Evolutionary conservation across 2,888 invertebrate species (phyloP), one percentile per base, ranked within the genome.

Genomic region (Pteria penguin): DNA sequence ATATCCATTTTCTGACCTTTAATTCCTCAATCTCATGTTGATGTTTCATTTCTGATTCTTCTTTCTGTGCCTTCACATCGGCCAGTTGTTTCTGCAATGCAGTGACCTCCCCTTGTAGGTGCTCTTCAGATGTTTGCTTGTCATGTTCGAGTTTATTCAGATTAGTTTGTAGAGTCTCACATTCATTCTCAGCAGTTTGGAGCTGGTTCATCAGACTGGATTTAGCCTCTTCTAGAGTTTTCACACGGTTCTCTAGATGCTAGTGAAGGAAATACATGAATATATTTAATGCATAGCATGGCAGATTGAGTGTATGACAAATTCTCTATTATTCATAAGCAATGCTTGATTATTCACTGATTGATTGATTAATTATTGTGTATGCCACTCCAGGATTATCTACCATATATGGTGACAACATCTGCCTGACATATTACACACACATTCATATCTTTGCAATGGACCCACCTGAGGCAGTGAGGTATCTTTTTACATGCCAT

Each of bases 161-260:
- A 33, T 79, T 69, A 1, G 60, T 66, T 76, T 84, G 81, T 31
- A 75, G 62, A 45, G 29, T 66, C 22, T 75, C 36, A 63, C 63
- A 66, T 26, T 82, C 81, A 11, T 78, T 82, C 45, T 82, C 76
- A 18, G 66, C 57, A 22, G 76, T 70, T 73, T 82, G 76, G 54
- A 88, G 81, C 61, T 84, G 83, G 52, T 75, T 75, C 75, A 85
- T 84, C 75, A 91, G 76, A 14, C 78, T 78, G 4, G 76, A 63
- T 77, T 88, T 87, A 3, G 82, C 84, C 18, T 83, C 86, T 63
- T 91, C 90, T 74, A 91, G 68, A 31, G 84, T 81, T 68, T 89
- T 87, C 65, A 92, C 86, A 67, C 91, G 84, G 29, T 87, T 89
- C 22, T 90, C 89, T 65, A 92, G 80, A 74, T 92, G 91, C 83